phyloP scores from a whole-genome alignment of 2,888 invertebrate genomes.

The Pilophorus perplexus region DNA sequence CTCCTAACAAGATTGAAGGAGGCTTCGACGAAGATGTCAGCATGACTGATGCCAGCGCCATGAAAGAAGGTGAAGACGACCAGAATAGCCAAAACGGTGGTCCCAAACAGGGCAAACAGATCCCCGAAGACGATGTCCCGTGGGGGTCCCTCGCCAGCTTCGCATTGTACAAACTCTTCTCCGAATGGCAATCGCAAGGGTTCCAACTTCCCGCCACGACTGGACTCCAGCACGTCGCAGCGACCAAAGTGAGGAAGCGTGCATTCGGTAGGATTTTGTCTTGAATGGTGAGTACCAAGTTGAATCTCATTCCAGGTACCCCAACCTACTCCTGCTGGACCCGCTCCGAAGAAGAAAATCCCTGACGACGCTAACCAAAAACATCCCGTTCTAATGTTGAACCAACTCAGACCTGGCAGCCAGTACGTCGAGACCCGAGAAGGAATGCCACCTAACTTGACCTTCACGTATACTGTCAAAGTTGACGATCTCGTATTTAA shows the following conservation, averaged over 20 bases:
- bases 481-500: slow-evolving; percentile 63
- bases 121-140: slow-evolving; percentile 64
- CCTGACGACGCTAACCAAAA: slow-evolving; percentile 65
- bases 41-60: background rate
- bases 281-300: too few relatives aligned
- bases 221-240: slow-evolving; percentile 12
- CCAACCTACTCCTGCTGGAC: background rate
- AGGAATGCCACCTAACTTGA: slow-evolving; percentile 66
- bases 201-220: slow-evolving; percentile 57
- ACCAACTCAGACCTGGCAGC: slow-evolving; percentile 70
- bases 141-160: slow-evolving; percentile 83
- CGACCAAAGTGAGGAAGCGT: background rate
- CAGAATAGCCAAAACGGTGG: slow-evolving; percentile 41
- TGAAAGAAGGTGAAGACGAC: background rate
- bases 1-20: background rate
- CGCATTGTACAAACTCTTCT: slow-evolving; percentile 77
- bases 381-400: slow-evolving; percentile 76
- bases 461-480: slow-evolving; percentile 66
- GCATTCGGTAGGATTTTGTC: too few relatives aligned
- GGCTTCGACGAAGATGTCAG: slow-evolving; percentile 13
- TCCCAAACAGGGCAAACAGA: slow-evolving; percentile 40
- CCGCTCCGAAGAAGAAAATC: slow-evolving; percentile 54
- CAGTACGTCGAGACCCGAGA: slow-evolving; percentile 59
- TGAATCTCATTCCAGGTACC: too few relatives aligned
- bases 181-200: slow-evolving; percentile 77